These are phyloP conservation scores for Diabrotica virgifera DNA, from an alignment of 1,140 invertebrate species.

Conservation along the genomic window DNA sequence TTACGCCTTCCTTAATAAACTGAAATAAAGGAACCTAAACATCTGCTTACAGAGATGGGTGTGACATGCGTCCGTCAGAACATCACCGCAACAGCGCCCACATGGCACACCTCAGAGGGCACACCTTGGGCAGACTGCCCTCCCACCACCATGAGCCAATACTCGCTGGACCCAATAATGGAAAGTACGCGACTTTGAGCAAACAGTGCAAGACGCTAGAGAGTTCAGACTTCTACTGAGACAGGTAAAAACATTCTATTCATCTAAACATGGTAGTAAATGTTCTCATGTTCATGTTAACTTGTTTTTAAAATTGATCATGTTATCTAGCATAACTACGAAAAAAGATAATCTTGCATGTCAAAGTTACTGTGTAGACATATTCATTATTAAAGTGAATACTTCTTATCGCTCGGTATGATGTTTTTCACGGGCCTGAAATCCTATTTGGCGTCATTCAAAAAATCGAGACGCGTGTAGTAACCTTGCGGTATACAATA, in stretches of 20 bases:
- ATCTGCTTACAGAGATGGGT: constrained; percentile 46
- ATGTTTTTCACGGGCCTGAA: no score
- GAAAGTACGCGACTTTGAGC: constrained; percentile 86
- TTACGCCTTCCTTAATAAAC: neutral
- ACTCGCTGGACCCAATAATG: constrained; percentile 59
- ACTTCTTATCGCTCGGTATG: no score
- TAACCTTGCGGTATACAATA: no score
- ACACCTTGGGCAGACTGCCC: constrained; percentile 54
- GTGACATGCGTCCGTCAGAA: constrained; percentile 50
- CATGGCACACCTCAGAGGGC: constrained; percentile 48
- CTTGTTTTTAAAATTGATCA: neutral
- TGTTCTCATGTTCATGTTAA: neutral
- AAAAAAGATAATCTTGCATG: no score
- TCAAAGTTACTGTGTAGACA: no score
- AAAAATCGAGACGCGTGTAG: no score
- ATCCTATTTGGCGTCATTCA: no score
- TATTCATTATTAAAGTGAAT: no score
- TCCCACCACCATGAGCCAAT: constrained; percentile 51
- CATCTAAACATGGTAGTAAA: neutral
- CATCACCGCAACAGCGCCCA: constrained; percentile 41
- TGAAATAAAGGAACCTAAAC: constrained; percentile 22
- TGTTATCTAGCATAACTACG: no score
- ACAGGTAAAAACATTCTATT: constrained; percentile 46
- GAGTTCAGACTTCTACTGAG: constrained; percentile 92
- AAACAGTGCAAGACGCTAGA: constrained; percentile 94